phyloP scores from a whole-genome alignment of 2,888 invertebrate genomes.

The Plebejus melissa region DNA sequence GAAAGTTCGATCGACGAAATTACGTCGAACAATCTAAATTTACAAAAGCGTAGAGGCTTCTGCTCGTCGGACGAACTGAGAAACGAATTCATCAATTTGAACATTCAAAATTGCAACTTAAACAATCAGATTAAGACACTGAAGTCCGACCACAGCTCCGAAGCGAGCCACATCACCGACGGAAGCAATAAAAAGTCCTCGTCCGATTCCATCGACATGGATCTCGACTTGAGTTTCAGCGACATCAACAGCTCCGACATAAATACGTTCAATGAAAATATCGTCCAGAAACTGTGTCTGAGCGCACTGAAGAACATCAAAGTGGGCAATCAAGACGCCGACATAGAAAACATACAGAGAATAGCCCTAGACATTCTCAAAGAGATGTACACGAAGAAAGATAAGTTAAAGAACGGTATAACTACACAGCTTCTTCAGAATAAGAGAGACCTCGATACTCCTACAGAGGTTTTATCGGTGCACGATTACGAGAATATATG shows the following conservation, averaged over 20 bases:
- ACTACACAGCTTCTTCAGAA: conserved; percentile 53
- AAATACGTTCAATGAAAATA: conserved; percentile 76
- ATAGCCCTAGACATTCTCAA: conserved; percentile 75
- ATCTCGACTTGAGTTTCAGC: conserved; percentile 75
- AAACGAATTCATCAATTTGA: conserved; percentile 60
- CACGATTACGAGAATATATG: conserved; percentile 84
- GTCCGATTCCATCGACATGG: conserved; percentile 75
- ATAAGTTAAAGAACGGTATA: conserved; percentile 59
- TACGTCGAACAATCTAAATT: conserved; percentile 62
- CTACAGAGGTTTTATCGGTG: conserved; percentile 79
- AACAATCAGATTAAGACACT: conserved; percentile 59
- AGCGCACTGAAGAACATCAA: conserved; percentile 76
- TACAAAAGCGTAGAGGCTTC: conserved; percentile 78
- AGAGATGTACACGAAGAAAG: conserved; percentile 75
- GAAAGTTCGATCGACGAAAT: conserved; percentile 72
- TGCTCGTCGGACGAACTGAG: conserved; percentile 76
- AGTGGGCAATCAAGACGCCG: conserved; percentile 76
- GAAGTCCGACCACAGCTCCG: conserved; percentile 63
- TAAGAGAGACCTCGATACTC: conserved; percentile 73
- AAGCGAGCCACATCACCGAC: conserved; percentile 70
- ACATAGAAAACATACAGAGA: conserved; percentile 75
- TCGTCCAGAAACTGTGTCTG: conserved; percentile 73
- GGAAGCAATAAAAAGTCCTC: conserved; percentile 74
- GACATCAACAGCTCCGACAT: conserved; percentile 77
- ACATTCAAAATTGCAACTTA: conserved; percentile 56